phyloP scores from a whole-genome alignment of 1,140 invertebrate genomes.

The Heterodera schachtii region DNA sequence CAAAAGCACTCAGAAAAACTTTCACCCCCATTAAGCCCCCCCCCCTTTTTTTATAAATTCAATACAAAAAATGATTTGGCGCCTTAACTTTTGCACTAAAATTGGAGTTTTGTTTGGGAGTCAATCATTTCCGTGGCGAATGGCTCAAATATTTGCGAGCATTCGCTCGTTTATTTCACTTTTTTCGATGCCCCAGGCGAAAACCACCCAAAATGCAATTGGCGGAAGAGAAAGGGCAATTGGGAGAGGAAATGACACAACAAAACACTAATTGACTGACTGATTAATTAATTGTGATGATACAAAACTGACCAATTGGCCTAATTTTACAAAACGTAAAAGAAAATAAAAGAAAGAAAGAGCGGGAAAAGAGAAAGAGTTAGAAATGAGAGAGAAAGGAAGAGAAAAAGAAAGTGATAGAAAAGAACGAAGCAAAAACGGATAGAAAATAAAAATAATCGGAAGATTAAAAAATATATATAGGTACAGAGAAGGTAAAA shows the following conservation, averaged over 20 bases:
- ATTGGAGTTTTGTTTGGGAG: background rate
- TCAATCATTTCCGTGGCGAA: background rate
- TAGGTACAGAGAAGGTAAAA: background rate
- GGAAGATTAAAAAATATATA: background rate
- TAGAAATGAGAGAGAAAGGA: background rate
- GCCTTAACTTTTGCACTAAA: background rate
- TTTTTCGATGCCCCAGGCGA: background rate
- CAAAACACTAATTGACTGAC: background rate
- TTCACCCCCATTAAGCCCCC: no score
- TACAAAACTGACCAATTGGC: background rate
- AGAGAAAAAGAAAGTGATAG: background rate
- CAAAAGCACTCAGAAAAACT: no score
- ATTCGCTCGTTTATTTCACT: background rate
- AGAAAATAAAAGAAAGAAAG: background rate
- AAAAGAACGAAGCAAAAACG: background rate
- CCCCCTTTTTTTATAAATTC: no score
- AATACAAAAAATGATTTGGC: background rate
- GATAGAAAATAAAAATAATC: background rate
- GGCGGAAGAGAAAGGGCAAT: slow-evolving; percentile 1
- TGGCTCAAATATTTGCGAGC: background rate
- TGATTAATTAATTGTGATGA: background rate
- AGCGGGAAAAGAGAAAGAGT: background rate
- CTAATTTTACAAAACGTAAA: no score
- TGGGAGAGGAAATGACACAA: background rate
- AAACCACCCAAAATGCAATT: background rate